These are phyloP conservation scores for Apteryx mantelli DNA, from an alignment of 2,113 vertebrate species.

Conservation along the genomic window DNA sequence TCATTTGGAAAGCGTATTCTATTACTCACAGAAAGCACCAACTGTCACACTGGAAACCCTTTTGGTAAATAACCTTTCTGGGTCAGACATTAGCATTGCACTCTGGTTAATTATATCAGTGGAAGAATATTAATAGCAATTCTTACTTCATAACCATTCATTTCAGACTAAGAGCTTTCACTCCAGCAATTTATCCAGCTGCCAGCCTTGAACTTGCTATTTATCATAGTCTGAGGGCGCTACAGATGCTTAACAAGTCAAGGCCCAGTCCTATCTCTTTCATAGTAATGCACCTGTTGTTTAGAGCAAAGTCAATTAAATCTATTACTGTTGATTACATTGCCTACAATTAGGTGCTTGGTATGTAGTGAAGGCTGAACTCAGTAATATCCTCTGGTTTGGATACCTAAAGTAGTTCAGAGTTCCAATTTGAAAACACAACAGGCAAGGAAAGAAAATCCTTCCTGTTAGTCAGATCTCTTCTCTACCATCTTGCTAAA, in stretches of 20 bases:
- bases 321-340: not conserved
- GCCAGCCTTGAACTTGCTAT: not conserved
- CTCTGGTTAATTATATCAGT: slow-evolving; percentile 7
- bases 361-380: not conserved
- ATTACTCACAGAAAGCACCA: rapidly evolving
- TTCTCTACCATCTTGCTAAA: not conserved
- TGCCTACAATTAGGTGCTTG: not conserved
- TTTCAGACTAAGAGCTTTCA: slow-evolving; percentile 4
- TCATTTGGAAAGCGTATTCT: not conserved
- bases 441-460: not conserved
- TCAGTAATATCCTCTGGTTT: not conserved
- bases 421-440: not conserved
- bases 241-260: not conserved
- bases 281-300: not conserved
- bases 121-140: slow-evolving; percentile 21
- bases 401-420: not conserved
- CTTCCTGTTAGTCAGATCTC: not conserved
- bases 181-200: not conserved
- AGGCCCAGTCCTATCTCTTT: not conserved
- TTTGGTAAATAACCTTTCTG: not conserved
- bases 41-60: not conserved
- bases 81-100: not conserved
- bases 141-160: slow-evolving; percentile 5
- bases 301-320: not conserved
- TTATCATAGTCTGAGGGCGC: not conserved